These are phyloP conservation scores for Oncorhynchus tshawytscha DNA, from an alignment of 2,113 vertebrate genomes.

Conservation along the genomic window DNA sequence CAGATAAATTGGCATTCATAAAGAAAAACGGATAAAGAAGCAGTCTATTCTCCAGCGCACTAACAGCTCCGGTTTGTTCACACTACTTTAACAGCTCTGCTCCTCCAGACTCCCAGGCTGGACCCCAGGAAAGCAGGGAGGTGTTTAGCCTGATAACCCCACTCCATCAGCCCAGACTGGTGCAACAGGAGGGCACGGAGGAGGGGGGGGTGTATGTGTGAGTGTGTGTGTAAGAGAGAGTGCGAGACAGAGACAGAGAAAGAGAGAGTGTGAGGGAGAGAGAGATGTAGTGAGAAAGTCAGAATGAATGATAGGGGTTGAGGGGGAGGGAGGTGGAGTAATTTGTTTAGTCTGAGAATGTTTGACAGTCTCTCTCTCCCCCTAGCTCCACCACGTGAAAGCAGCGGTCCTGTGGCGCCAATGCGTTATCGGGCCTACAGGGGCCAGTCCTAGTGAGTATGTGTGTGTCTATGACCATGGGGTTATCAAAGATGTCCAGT, in stretches of 20 bases:
- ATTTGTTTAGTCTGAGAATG: conserved; percentile 41
- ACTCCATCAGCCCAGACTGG: conserved; percentile 56
- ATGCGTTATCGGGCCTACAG: conserved; percentile 49
- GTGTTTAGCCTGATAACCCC: conserved; percentile 57
- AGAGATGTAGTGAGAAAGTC: neutral
- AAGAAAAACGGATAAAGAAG: neutral
- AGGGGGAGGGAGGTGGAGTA: conserved; percentile 31
- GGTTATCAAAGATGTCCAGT: conserved; percentile 57
- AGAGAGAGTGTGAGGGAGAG: conserved; percentile 13
- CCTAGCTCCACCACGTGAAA: conserved; percentile 48
- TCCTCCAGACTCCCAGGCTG: conserved; percentile 10
- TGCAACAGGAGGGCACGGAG: conserved; percentile 20
- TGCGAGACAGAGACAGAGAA: conserved; percentile 22
- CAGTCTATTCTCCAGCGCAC: conserved; percentile 12
- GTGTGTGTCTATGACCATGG: conserved; percentile 37
- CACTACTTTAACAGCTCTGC: conserved; percentile 26
- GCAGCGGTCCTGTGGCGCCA: conserved; percentile 42
- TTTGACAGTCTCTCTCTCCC: conserved; percentile 44
- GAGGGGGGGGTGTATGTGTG: too few relatives aligned
- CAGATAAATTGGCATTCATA: neutral
- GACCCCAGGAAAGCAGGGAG: conserved; percentile 39
- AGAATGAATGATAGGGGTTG: conserved; percentile 42
- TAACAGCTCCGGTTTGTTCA: conserved; percentile 29
- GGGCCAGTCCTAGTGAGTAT: conserved; percentile 1
- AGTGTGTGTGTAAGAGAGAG: neutral